These are phyloP conservation scores for Hesperia comma DNA, from an alignment of 2,888 invertebrate genomes.

Conservation along the genomic window DNA sequence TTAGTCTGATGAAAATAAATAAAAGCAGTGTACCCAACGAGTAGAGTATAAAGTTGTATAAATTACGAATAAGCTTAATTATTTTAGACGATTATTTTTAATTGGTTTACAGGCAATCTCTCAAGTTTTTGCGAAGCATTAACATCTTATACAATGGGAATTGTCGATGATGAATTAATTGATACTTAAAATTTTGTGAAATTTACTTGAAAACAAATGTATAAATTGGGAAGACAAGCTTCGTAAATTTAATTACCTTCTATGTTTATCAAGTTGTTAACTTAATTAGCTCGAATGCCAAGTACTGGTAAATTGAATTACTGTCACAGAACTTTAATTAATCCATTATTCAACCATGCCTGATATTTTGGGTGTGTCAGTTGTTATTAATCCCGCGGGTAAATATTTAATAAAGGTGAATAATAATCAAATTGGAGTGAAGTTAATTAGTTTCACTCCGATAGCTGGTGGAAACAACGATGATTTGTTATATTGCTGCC, in stretches of 20 bases:
- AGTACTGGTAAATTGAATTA: conserved; percentile 17
- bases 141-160: too few relatives aligned
- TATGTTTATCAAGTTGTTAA: conserved; percentile 18
- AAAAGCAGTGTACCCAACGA: too few relatives aligned
- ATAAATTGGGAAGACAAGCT: background rate
- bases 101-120: too few relatives aligned
- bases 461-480: too few relatives aligned
- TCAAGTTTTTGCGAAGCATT: too few relatives aligned
- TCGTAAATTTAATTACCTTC: conserved; percentile 19
- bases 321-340: conserved; percentile 5
- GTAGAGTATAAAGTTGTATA: too few relatives aligned
- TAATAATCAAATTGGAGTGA: background rate
- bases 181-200: too few relatives aligned
- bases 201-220: background rate
- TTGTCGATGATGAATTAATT: too few relatives aligned
- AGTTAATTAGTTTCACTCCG: background rate
- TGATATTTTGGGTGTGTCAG: conserved; percentile 5
- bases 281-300: conserved; percentile 7
- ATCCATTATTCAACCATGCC: conserved; percentile 1
- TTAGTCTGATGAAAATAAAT: too few relatives aligned
- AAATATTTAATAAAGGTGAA: background rate
- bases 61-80: too few relatives aligned
- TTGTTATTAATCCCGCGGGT: conserved; percentile 13
- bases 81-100: too few relatives aligned
- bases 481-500: too few relatives aligned